Percentiles rank a stretch among this genome's conserved stretches.
Conservation (phyloP, 2,888 invertebrate species). For the Hypolimnas misippus region DNA sequence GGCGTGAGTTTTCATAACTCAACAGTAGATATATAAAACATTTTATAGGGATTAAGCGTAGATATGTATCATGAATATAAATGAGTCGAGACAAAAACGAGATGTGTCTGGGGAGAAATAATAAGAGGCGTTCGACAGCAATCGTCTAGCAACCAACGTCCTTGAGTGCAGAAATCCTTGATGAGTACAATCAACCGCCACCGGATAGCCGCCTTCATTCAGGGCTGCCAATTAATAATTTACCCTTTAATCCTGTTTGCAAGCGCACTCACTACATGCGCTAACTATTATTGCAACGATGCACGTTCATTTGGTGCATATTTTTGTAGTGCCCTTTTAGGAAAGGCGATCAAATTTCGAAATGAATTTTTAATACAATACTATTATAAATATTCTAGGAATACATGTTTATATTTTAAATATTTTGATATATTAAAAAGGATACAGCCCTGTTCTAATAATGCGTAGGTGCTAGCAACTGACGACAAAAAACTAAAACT, state of each 20-base stretch:
- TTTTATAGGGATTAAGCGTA: slow-evolving; percentile 77
- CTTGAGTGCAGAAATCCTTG: slow-evolving; percentile 83
- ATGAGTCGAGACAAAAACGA: slow-evolving; percentile 78
- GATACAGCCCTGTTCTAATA: slow-evolving; percentile 58
- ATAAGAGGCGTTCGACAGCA: slow-evolving; percentile 77
- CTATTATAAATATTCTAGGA: background rate
- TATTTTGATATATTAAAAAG: background rate
- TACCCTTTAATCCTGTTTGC: slow-evolving; percentile 33
- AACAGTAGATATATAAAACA: slow-evolving; percentile 52
- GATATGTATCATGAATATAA: slow-evolving; percentile 82
- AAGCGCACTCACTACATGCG: slow-evolving; percentile 8
- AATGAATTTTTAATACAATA: background rate
- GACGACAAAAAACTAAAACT: slow-evolving; percentile 73
- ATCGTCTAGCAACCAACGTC: slow-evolving; percentile 78
- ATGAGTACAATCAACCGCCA: slow-evolving; percentile 84
- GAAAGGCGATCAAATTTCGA: background rate
- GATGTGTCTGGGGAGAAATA: slow-evolving; percentile 79
- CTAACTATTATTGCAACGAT: slow-evolving; percentile 21
- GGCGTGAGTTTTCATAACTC: slow-evolving; percentile 21
- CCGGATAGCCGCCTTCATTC: slow-evolving; percentile 73
- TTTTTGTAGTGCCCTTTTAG: background rate
- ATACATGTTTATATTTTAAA: background rate
- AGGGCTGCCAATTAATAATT: slow-evolving; percentile 68
- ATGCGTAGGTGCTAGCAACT: slow-evolving; percentile 69
- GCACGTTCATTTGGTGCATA: slow-evolving; percentile 1